phyloP scores from a whole-genome alignment of 2,888 invertebrate species.

The Cheilosia grossa region DNA sequence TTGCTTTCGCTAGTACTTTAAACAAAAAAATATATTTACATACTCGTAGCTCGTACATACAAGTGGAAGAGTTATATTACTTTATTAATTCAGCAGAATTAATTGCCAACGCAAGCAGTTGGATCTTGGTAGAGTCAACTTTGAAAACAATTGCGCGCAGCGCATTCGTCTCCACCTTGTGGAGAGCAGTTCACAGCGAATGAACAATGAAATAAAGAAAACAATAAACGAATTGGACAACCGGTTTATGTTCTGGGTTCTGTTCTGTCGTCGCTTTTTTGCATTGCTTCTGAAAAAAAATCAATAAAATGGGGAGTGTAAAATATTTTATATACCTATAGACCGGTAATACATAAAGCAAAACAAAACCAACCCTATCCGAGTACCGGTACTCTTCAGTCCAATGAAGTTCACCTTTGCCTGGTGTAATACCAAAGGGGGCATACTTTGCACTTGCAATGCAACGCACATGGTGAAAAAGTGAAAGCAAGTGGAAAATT shows the following conservation, averaged over 20 bases:
- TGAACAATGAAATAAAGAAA: slow-evolving; percentile 17
- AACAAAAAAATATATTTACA: neutral
- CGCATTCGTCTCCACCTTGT: slow-evolving; percentile 26
- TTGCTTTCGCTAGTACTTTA: neutral
- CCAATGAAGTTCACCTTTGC: slow-evolving; percentile 49
- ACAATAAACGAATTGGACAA: slow-evolving; percentile 51
- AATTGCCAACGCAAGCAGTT: slow-evolving; percentile 57
- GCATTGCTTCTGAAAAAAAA: slow-evolving; percentile 44
- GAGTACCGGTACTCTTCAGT: slow-evolving; percentile 34
- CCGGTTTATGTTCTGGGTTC: slow-evolving; percentile 47
- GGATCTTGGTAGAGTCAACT: slow-evolving; percentile 19
- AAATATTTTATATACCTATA: slow-evolving; percentile 27
- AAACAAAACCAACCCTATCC: slow-evolving; percentile 48
- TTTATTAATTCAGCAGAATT: slow-evolving; percentile 69
- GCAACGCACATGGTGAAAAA: slow-evolving; percentile 54
- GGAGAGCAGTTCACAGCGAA: slow-evolving; percentile 7
- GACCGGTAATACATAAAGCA: slow-evolving; percentile 37
- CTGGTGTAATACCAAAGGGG: neutral
- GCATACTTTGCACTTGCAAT: slow-evolving; percentile 15
- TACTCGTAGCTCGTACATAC: slow-evolving; percentile 12
- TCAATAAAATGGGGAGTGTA: slow-evolving; percentile 58
- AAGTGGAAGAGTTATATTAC: slow-evolving; percentile 49
- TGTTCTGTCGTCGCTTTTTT: slow-evolving; percentile 5
- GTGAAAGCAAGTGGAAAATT: slow-evolving; percentile 42
- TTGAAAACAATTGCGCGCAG: slow-evolving; percentile 60